Percentiles rank a stretch among this genome's conserved stretches.
phyloP scores from a whole-genome alignment of 2,888 invertebrate genomes.

The Tinea semifulvella region DNA sequence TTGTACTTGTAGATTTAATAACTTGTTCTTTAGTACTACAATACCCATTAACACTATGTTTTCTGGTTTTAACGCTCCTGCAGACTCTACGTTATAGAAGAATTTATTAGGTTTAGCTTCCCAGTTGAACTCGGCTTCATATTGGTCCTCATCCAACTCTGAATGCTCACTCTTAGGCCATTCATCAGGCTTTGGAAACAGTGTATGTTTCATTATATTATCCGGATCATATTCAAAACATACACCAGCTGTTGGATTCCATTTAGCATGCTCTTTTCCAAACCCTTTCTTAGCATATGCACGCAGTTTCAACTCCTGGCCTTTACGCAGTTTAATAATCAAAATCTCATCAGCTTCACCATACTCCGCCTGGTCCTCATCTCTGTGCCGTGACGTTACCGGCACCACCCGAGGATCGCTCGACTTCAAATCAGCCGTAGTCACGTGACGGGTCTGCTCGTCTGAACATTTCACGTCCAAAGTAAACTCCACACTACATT shows the following conservation, averaged over 20 bases:
- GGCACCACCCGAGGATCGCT: constrained; percentile 92
- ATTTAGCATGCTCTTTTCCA: constrained; percentile 99
- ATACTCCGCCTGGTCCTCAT: constrained; percentile 93
- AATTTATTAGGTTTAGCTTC: constrained; percentile 97
- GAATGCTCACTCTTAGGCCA: constrained; percentile 99
- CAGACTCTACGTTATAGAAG: constrained; percentile 95
- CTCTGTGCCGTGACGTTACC: constrained; percentile 90
- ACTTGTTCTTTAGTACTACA: constrained; percentile 91
- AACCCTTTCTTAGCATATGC: constrained; percentile 98
- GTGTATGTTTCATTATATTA: constrained; percentile 94
- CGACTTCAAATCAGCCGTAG: constrained; percentile 94
- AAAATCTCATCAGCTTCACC: constrained; percentile 91
- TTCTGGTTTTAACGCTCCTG: constrained; percentile 94
- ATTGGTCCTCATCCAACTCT: constrained; percentile 90
- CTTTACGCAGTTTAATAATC: constrained; percentile 76
- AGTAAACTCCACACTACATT: constrained; percentile 98
- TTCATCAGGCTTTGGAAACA: constrained; percentile 96
- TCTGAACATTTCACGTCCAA: constrained; percentile 95
- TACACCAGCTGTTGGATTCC: constrained; percentile 99
- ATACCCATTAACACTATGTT: constrained; percentile 97
- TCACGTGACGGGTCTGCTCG: constrained; percentile 94
- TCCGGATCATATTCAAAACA: constrained; percentile 99
- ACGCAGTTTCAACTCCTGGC: constrained; percentile 92
- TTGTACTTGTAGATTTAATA: constrained; percentile 94
- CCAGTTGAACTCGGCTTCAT: constrained; percentile 94